These are phyloP conservation scores for Anticlea derivata DNA, from an alignment of 2,888 invertebrate species.

Conservation along the genomic window DNA sequence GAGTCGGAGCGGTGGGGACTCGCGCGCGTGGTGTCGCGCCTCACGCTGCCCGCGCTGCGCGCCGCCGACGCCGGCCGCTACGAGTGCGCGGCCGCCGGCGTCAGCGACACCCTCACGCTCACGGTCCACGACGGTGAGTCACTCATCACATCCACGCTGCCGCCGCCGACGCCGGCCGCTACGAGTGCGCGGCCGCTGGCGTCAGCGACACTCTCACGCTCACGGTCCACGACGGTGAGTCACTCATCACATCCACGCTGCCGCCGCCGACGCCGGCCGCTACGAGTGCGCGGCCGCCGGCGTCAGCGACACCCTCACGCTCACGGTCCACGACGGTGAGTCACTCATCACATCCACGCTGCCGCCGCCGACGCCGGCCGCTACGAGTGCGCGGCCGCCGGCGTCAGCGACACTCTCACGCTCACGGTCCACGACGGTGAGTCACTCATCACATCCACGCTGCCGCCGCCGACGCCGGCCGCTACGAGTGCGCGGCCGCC, in stretches of 20 bases:
- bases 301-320: slow-evolving; percentile 9
- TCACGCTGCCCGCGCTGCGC: slow-evolving; percentile 79
- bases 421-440: slow-evolving; percentile 12
- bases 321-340: slow-evolving; percentile 11
- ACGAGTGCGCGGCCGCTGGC: slow-evolving; percentile 49
- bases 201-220: slow-evolving; percentile 11
- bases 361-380: slow-evolving; percentile 78
- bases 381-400: slow-evolving; percentile 50
- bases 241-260: slow-evolving; percentile 63
- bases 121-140: slow-evolving; percentile 9
- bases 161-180: slow-evolving; percentile 71
- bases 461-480: slow-evolving; percentile 32
- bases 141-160: slow-evolving; percentile 72
- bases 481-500: slow-evolving; percentile 49
- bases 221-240: slow-evolving; percentile 10
- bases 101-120: slow-evolving; percentile 7
- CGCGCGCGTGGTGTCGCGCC: slow-evolving; percentile 85
- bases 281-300: slow-evolving; percentile 51
- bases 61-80: slow-evolving; percentile 74
- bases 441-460: no score
- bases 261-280: slow-evolving; percentile 74
- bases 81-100: slow-evolving; percentile 41
- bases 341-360: slow-evolving; percentile 48
- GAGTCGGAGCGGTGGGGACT: slow-evolving; percentile 86
- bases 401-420: slow-evolving; percentile 15